These are phyloP conservation scores for Lordiphosa fenestrarum DNA, from an alignment of 2,888 invertebrate species.

Conservation along the genomic window DNA sequence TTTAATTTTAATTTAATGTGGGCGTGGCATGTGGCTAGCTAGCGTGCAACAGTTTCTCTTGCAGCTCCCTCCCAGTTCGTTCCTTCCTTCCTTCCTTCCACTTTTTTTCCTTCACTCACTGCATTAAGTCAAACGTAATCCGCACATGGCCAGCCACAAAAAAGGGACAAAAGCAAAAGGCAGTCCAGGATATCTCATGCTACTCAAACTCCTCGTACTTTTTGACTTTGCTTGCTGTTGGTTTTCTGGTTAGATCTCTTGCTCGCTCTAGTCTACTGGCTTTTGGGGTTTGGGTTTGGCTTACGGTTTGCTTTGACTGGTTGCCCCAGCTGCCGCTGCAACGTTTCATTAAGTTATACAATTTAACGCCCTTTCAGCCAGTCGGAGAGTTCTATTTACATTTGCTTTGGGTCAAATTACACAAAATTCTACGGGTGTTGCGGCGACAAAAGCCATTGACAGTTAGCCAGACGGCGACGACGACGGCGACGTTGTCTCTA, in stretches of 20 bases:
- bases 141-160: slow-evolving; percentile 70
- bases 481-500: slow-evolving; percentile 42
- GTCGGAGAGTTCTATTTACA: slow-evolving; percentile 77
- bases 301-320: slow-evolving; percentile 63
- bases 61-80: slow-evolving; percentile 2
- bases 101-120: slow-evolving; percentile 23
- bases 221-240: slow-evolving; percentile 70
- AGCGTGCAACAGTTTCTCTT: slow-evolving; percentile 65
- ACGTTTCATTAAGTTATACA: slow-evolving; percentile 79
- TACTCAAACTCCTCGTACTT: slow-evolving; percentile 44
- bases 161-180: slow-evolving; percentile 44
- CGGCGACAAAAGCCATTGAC: slow-evolving; percentile 70
- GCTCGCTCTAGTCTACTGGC: slow-evolving; percentile 27
- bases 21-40: slow-evolving; percentile 54
- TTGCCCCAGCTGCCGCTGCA: slow-evolving; percentile 39
- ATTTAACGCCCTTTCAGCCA: slow-evolving; percentile 68
- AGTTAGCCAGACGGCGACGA: slow-evolving; percentile 34
- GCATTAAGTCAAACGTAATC: slow-evolving; percentile 79
- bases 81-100: slow-evolving; percentile 10
- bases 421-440: slow-evolving; percentile 76
- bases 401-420: slow-evolving; percentile 80
- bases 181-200: slow-evolving; percentile 37
- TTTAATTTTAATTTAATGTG: slow-evolving; percentile 76
- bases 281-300: slow-evolving; percentile 36
- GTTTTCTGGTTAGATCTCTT: slow-evolving; percentile 70